A percentile compares a stretch with the other conserved stretches of the same genome.
These are phyloP conservation scores for Apocrypta bakeri DNA, from an alignment of 1,140 invertebrate genomes.

Conservation along the genomic window DNA sequence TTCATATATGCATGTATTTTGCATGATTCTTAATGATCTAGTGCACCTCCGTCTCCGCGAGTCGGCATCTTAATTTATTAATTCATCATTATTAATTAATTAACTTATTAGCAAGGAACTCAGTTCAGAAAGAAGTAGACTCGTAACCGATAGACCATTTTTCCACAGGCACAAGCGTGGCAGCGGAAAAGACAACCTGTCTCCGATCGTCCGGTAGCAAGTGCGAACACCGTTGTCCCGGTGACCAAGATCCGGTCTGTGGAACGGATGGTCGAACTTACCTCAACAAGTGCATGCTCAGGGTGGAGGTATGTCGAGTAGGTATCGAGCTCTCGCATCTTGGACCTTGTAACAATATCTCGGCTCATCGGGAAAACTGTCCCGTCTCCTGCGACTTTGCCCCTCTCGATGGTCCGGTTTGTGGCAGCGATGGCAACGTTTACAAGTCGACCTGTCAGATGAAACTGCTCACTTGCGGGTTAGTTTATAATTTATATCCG, in stretches of 20 bases:
- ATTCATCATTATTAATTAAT: no score
- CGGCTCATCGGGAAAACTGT: slow-evolving; percentile 89
- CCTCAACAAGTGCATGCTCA: slow-evolving; percentile 91
- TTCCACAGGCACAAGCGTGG: slow-evolving; percentile 75
- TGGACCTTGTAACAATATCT: slow-evolving; percentile 91
- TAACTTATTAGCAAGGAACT: no score
- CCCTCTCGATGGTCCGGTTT: slow-evolving; percentile 90
- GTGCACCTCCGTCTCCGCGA: no score
- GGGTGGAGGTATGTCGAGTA: slow-evolving; percentile 87
- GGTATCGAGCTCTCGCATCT: slow-evolving; percentile 85
- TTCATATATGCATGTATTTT: no score
- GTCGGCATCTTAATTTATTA: no score
- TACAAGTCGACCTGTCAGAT: slow-evolving; percentile 96
- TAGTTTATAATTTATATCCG: no score
- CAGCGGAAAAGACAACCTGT: slow-evolving; percentile 79
- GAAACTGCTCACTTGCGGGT: slow-evolving; percentile 92
- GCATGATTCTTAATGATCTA: no score
- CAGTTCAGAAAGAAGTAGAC: no score
- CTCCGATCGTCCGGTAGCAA: slow-evolving; percentile 83
- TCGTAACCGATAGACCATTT: neutral
- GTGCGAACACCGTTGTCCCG: slow-evolving; percentile 84
- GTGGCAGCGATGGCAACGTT: slow-evolving; percentile 93
- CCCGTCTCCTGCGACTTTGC: slow-evolving; percentile 89
- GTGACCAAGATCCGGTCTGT: slow-evolving; percentile 91
- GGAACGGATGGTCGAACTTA: slow-evolving; percentile 93